A percentile compares a stretch with the other conserved stretches of the same genome.
These are phyloP conservation scores for Phthorimaea operculella DNA, from an alignment of 1,140 invertebrate genomes.

Conservation along the genomic window DNA sequence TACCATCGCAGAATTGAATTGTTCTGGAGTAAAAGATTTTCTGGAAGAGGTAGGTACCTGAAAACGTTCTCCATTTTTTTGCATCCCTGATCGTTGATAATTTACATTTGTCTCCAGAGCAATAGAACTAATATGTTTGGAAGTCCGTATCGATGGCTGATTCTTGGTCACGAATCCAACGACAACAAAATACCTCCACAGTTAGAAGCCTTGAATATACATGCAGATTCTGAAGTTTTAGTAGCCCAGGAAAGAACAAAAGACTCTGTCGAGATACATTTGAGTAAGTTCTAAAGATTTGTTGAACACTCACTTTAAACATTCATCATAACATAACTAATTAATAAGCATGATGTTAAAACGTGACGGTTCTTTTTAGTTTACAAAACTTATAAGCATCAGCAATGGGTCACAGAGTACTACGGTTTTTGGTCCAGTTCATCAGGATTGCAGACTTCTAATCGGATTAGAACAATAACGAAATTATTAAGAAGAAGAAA, in stretches of 20 bases:
- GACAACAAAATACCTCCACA: conserved; percentile 8
- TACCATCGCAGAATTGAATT: not conserved
- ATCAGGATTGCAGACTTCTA: too few relatives aligned
- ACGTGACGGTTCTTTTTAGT: too few relatives aligned
- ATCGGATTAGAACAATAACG: too few relatives aligned
- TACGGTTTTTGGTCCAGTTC: too few relatives aligned
- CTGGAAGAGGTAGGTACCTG: not conserved
- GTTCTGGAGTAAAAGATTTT: not conserved
- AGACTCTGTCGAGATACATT: conserved; percentile 17
- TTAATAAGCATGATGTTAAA: too few relatives aligned
- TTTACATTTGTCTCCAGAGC: conserved; percentile 14
- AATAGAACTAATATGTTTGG: conserved; percentile 16
- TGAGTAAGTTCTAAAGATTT: conserved; percentile 19
- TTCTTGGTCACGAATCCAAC: conserved; percentile 12
- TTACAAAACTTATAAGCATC: too few relatives aligned
- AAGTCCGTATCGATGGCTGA: conserved; percentile 28
- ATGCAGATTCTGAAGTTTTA: conserved; percentile 36
- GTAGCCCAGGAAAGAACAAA: conserved; percentile 16
- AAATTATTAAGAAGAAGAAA: too few relatives aligned
- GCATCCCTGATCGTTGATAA: too few relatives aligned
- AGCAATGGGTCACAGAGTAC: too few relatives aligned
- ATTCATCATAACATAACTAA: too few relatives aligned
- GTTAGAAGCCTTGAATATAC: conserved; percentile 20
- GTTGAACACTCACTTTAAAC: too few relatives aligned
- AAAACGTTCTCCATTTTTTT: not conserved